Base-by-base conservation (phyloP, 2,113 vertebrate species). In the Epinephelus moara region DNA sequence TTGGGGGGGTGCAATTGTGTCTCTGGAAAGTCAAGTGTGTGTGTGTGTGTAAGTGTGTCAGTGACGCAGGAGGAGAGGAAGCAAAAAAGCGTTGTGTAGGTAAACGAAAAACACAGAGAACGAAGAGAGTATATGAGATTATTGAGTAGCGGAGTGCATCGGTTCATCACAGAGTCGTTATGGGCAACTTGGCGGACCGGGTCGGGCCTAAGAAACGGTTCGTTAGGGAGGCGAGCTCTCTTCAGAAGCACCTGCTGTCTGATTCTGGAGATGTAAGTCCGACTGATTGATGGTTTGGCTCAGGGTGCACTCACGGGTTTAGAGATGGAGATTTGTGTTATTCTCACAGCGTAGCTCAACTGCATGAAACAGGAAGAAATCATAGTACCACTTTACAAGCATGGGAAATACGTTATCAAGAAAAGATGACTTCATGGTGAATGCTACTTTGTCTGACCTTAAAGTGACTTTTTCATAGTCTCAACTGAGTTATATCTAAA, bases 101-200 rank as follows among this genome's bases (percentile, higher is more conserved):
- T 87, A 85, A 87, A 87, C 4, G 57, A 71, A 68, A 87, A 83
- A 68, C 47, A 67, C 64, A 64, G 27, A 69, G 61, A 68, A 50
- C 53, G 25, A 68, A 53, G 62, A 86, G 72, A 72, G 75, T 33
- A 53, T n/a, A 2, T 50, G 69, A 78, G 61, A 70, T 79, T 81
- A 49, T 49, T 78, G 76, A 73, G 19, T 47, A 19, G 64, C 17
- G 42, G 78, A 83, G 69, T 17, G 74, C 78, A 37, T 81, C 76
- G 82, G 90, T 75, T 89, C 88, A 75, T 68, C 56, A 13, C 74
- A 85, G 73, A 81, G 75, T 80, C 81, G 53, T 74, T 82, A 95
- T 95, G 95, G 95, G 95, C 53, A 96, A 95, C 88, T 62, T 95
- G 81, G 84, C 91, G 0, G 91, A 95, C 88, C 93, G 95, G 52